These are phyloP conservation scores for Zoanthus solanderi DNA, from an alignment of 92 coral and sea anemone genomes.

Conservation along the genomic window DNA sequence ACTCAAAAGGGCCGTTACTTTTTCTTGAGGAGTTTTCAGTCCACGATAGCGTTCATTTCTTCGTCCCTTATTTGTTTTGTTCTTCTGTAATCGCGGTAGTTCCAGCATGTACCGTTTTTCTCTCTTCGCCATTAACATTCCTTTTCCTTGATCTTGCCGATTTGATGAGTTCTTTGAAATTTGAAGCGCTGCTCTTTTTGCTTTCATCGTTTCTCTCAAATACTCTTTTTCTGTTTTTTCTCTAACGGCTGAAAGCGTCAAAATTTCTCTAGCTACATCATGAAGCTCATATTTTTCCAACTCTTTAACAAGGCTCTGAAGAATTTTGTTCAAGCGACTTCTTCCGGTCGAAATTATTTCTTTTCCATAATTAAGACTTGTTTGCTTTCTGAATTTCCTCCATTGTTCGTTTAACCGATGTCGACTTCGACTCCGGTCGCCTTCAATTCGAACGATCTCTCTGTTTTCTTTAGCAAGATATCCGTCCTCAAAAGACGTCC, in stretches of 20 bases:
- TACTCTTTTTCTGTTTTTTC: slow-evolving; percentile 25
- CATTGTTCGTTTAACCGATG: slow-evolving; percentile 38
- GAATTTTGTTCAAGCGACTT: neutral
- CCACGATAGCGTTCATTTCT: neutral
- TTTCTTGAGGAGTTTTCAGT: slow-evolving; percentile 3
- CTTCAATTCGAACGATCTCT: slow-evolving; percentile 24
- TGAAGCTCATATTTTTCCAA: slow-evolving; percentile 22
- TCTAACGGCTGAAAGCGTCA: neutral
- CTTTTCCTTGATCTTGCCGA: neutral
- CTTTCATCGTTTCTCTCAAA: slow-evolving; percentile 17
- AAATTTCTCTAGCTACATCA: slow-evolving; percentile 15
- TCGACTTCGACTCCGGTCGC: slow-evolving; percentile 27
- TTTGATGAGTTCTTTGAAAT: neutral
- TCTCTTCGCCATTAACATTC: neutral
- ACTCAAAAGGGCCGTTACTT: slow-evolving; percentile 20
- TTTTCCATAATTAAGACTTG: neutral
- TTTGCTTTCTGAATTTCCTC: slow-evolving; percentile 19
- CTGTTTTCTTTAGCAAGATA: slow-evolving; percentile 33
- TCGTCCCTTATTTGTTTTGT: neutral
- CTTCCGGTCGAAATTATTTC: neutral
- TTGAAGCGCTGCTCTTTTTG: neutral
- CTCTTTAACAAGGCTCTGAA: slow-evolving; percentile 24
- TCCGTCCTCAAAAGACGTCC: neutral
- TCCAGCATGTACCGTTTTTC: slow-evolving; percentile 15
- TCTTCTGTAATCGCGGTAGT: slow-evolving; percentile 23